Evolutionary conservation across 2,113 vertebrate species (phyloP), one percentile per base, ranked within the genome.

Genomic region (Chlorodrepanis virens): DNA sequence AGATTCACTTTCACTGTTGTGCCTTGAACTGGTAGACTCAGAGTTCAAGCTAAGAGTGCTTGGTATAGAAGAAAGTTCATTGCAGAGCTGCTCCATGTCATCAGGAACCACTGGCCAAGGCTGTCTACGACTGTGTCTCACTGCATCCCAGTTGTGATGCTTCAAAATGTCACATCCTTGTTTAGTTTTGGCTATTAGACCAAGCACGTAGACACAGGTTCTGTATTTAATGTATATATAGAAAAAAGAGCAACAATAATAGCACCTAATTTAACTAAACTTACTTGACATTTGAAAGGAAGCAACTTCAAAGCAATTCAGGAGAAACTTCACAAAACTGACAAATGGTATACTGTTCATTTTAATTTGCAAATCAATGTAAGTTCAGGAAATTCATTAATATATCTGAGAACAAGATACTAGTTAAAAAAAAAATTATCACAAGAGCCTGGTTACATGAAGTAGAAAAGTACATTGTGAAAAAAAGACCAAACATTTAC

Each of bases 1-100:
- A 67, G 99, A 99, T 97, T 99, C 99, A 9, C 99, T 99, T 97
- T 99, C 99, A 52, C 99, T 99, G 97, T 99, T 99, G 97, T 99
- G 99, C 69, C 99, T 98, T 37, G 99, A 99, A 98, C 99, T 98
- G 76, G 99, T 99, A 69, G 99, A 99, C 93, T 99, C 99, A 1
- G 99, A 99, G 97, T 99, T 99, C 91, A 99, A 98, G 93, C 98
- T 99, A 33, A 98, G 98, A 14, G 98, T 98, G 82, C 98, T 98
- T 53, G 98, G 98, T 67, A 98, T 95, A 53, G 98, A 99, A 15
- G 98, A 98, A 52, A 99, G 98, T 83, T 98, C 98, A 83, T 97
- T 98, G 96, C 98, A 98, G 44, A 98, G 98, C 74, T 98, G 98
- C 37, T 99, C 99, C 65, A 99, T 98, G 90, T 99, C 99, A 83